Conservation (phyloP, 2,797 vertebrate species). For the Arctocebus calabarensis region DNA sequence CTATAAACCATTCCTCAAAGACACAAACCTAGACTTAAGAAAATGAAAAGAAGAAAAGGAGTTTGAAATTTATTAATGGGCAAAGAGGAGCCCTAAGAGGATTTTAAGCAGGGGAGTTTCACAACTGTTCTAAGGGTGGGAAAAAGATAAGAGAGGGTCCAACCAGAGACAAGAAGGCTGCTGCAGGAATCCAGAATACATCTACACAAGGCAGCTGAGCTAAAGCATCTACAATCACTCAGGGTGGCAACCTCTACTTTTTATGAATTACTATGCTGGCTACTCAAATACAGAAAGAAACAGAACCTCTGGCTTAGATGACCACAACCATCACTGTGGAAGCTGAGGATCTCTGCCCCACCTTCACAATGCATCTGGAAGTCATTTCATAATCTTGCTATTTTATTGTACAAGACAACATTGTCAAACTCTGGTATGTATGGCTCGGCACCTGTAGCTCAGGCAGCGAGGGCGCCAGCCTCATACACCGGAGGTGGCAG, state of each 20-base stretch:
- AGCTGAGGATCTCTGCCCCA: not conserved
- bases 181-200: not conserved
- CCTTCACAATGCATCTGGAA: conserved; percentile 42
- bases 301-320: not conserved
- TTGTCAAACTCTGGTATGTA: not conserved
- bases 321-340: not conserved
- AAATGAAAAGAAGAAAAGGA: conserved; percentile 29
- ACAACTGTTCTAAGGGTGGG: not conserved
- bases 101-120: not conserved
- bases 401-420: conserved; percentile 41
- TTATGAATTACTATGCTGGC: not conserved
- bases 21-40: conserved; percentile 8
- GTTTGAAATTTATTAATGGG: not conserved
- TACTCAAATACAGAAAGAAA: not conserved
- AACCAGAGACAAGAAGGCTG: not conserved
- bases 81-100: conserved; percentile 2
- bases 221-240: not conserved
- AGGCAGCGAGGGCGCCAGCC: no score
- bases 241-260: not conserved
- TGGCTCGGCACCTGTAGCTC: no score
- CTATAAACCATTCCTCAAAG: conserved; percentile 3
- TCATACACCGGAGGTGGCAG: no score
- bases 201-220: not conserved
- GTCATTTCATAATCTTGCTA: conserved; percentile 12
- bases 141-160: not conserved